Evolutionary conservation across 2,888 invertebrate genomes (phyloP), one percentile per base, ranked within the genome.

Genomic region (Lordiphosa fenestrarum): DNA sequence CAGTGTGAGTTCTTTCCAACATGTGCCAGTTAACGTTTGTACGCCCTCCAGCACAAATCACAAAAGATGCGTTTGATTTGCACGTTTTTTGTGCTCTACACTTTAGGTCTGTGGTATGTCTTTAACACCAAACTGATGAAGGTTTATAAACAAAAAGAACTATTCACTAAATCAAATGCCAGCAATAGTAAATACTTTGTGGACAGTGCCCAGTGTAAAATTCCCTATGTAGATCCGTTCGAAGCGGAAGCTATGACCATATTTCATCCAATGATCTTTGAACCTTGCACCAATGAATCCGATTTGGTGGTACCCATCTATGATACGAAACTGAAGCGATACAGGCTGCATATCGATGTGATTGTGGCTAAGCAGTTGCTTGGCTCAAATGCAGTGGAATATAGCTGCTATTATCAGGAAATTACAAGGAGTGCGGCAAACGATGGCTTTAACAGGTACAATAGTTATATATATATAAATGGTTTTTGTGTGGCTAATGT

Each of bases 181-280:
- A 10, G 19, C 2, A 40, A 40, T 21, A 23, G 0, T 40, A n/a
- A 6, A 2, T 55, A 23, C n/a, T 68, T 82, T 48, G 84, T 88
- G 21, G 76, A 91, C 88, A 92, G 90, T 71, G 87, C 91, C 25
- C 91, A 90, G 75, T 93, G 93, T 73, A 91, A 90, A 73, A 93
- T 93, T 74, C 90, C 91, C 7, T 91, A 92, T 56, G 73, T 92
- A 60, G 91, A 92, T 73, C 90, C 92, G 4, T 91, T 92, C 62
- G 91, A 91, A 52, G 58, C 75, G 6, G 90, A 91, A 58, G 89
- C 90, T 4, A 90, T 88, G 75, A 82, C 88, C 58, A 90, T 90
- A 57, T 90, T 91, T 60, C 89, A 89, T 42, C 90, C 90, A 36
- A 87, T 90, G 51, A 89, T 89, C 49, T 91, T 91, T 58, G 90